phyloP scores from a whole-genome alignment of 2,113 vertebrate species.

The Eulemur macaco region DNA sequence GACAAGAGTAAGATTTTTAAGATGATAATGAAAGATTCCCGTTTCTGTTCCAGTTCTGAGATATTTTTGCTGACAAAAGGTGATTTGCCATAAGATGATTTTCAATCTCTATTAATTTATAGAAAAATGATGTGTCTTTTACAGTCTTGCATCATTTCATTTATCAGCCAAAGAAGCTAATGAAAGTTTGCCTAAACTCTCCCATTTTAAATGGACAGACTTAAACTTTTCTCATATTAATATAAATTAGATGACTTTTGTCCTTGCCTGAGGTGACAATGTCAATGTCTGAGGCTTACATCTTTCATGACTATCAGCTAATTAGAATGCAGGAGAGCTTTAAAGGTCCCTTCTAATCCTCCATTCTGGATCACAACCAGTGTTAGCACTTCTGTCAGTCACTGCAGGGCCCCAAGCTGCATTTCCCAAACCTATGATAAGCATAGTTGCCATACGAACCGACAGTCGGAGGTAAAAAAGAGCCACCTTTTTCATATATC shows the following conservation, averaged over 20 bases:
- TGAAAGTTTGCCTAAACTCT: constrained; percentile 78
- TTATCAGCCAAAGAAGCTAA: constrained; percentile 69
- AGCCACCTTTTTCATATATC: constrained; percentile 37
- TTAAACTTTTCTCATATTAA: constrained; percentile 76
- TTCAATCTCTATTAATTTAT: constrained; percentile 76
- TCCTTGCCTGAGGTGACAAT: constrained; percentile 82
- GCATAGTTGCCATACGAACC: constrained; percentile 33
- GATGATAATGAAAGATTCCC: constrained; percentile 32
- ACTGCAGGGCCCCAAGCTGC: constrained; percentile 54
- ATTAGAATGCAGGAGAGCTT: constrained; percentile 77
- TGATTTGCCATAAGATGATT: constrained; percentile 66
- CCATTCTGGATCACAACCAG: constrained; percentile 76
- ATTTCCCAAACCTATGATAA: constrained; percentile 37
- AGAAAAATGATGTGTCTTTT: constrained; percentile 77
- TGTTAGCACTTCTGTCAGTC: constrained; percentile 64
- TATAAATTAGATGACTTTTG: constrained; percentile 80
- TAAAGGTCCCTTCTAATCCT: constrained; percentile 67
- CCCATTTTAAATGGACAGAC: constrained; percentile 73
- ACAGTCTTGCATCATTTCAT: constrained; percentile 74
- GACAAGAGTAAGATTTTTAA: constrained; percentile 53
- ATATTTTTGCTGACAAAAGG: constrained; percentile 54
- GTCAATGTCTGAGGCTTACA: constrained; percentile 73
- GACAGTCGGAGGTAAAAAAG: background rate
- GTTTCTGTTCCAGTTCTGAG: constrained; percentile 55
- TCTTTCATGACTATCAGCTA: constrained; percentile 79